phyloP scores from a whole-genome alignment of 2,888 invertebrate genomes.

The Lordiphosa andalusiaca region DNA sequence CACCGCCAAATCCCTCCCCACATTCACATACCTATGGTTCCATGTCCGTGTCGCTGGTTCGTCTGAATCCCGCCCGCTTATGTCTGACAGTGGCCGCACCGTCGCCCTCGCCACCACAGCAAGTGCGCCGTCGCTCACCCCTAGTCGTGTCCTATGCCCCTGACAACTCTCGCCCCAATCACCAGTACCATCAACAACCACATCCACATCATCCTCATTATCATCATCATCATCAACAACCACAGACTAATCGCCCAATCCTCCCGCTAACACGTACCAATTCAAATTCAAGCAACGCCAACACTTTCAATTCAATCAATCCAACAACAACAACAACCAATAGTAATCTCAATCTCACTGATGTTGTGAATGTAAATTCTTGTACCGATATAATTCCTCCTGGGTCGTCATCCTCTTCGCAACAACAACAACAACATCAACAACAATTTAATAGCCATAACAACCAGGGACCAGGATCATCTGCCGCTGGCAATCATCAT shows the following conservation, averaged over 20 bases:
- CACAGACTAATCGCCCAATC: conserved; percentile 78
- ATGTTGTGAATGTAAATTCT: conserved; percentile 80
- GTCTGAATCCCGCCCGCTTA: conserved; percentile 65
- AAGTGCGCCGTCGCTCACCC: conserved; percentile 34
- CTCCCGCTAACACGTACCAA: conserved; percentile 78
- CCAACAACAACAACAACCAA: conserved; percentile 79
- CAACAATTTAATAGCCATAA: conserved; percentile 70
- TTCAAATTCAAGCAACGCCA: conserved; percentile 80
- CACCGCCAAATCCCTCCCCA: conserved; percentile 2
- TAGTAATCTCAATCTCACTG: conserved; percentile 79
- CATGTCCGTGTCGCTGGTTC: conserved; percentile 66
- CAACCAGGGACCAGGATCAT: conserved; percentile 46
- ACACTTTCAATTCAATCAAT: conserved; percentile 77
- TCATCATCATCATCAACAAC: conserved; percentile 67
- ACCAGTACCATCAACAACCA: conserved; percentile 29
- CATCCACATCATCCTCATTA: conserved; percentile 32
- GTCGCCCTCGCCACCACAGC: conserved; percentile 24
- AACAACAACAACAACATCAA: conserved; percentile 50
- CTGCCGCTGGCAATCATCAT: conserved; percentile 27
- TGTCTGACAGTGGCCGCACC: conserved; percentile 59
- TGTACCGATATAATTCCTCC: conserved; percentile 80
- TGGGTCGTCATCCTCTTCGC: conserved; percentile 52
- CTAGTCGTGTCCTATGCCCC: conserved; percentile 43
- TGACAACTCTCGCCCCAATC: conserved; percentile 26
- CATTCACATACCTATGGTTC: conserved; percentile 49